phyloP scores from a whole-genome alignment of 1,140 invertebrate genomes.

The Lepidurus apus region DNA sequence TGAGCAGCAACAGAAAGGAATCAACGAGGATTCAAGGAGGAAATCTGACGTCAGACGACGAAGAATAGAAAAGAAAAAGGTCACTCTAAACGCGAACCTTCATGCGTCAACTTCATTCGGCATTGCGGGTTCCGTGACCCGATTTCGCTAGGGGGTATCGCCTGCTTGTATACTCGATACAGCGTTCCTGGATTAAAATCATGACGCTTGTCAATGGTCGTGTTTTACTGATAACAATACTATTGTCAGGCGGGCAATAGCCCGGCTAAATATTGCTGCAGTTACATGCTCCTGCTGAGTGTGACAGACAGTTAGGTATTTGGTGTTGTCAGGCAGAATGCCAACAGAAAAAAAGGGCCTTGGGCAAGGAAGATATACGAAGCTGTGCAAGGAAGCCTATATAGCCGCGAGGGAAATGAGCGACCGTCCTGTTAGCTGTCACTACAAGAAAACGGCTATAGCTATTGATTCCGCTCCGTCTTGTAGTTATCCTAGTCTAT shows the following conservation, averaged over 20 bases:
- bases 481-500: not conserved
- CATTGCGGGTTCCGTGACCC: not conserved
- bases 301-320: constrained; percentile 8
- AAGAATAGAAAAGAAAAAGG: not conserved
- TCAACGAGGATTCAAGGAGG: not conserved
- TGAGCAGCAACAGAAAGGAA: constrained; percentile 3
- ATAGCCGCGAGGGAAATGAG: not conserved
- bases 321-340: not conserved
- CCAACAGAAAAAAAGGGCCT: not conserved
- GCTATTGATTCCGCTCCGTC: not conserved
- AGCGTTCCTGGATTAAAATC: no score
- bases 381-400: not conserved
- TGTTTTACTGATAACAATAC: no score
- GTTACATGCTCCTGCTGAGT: not conserved
- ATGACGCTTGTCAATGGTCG: no score
- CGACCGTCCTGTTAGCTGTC: constrained; percentile 11
- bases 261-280: no score
- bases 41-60: not conserved
- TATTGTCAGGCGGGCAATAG: no score
- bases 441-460: not conserved
- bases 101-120: not conserved
- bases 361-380: not conserved
- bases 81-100: no score
- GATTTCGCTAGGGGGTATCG: no score
- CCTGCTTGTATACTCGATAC: no score